phyloP scores from a whole-genome alignment of 2,888 invertebrate species.

The Hipparchia semele region DNA sequence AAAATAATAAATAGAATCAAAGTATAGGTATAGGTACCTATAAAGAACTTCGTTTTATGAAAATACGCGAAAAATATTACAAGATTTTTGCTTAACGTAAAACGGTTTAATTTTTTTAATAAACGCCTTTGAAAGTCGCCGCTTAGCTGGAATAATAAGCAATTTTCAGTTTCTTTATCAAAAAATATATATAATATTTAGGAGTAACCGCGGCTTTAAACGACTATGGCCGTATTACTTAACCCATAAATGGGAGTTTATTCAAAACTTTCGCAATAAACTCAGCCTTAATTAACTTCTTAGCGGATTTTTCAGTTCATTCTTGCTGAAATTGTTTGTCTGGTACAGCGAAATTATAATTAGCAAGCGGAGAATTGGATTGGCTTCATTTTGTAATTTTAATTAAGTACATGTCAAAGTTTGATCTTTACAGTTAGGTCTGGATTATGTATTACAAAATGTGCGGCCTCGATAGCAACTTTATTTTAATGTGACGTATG shows the following conservation, averaged over 20 bases:
- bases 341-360: conserved; percentile 26
- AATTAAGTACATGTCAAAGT: neutral
- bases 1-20: neutral
- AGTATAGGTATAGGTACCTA: neutral
- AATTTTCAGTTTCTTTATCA: conserved; percentile 27
- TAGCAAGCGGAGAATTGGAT: conserved; percentile 1
- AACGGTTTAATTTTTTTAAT: conserved; percentile 21
- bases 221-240: conserved; percentile 4
- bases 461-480: too few relatives aligned
- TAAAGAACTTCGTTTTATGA: neutral
- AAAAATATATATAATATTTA: conserved; percentile 26
- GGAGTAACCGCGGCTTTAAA: conserved; percentile 15
- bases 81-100: conserved; percentile 1
- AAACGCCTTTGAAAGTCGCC: conserved; percentile 24
- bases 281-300: conserved; percentile 40
- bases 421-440: too few relatives aligned
- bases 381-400: conserved; percentile 4
- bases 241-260: conserved; percentile 31
- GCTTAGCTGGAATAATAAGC: conserved; percentile 27
- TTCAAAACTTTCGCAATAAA: conserved; percentile 37
- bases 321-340: conserved; percentile 30
- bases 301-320: conserved; percentile 35
- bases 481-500: too few relatives aligned
- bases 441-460: too few relatives aligned
- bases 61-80: neutral